Percentiles rank a stretch among this genome's conserved stretches.
Conservation (phyloP, 2,888 invertebrate species). For the Lacanobia wlatinum region DNA sequence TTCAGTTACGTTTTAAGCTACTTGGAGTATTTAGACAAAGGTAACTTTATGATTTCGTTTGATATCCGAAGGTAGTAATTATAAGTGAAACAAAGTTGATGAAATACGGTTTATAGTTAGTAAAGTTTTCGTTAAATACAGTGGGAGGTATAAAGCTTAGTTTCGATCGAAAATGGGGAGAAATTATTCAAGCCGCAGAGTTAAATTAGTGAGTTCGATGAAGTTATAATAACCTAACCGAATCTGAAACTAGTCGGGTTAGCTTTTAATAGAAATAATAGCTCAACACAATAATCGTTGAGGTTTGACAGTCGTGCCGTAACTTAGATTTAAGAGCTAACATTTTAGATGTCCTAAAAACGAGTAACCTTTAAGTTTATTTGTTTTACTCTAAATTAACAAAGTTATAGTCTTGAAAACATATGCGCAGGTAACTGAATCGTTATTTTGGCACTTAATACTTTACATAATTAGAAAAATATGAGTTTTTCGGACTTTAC, state of each 20-base stretch:
- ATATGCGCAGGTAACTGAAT: too few species aligned
- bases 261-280: conserved; percentile 11
- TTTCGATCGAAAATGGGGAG: background rate
- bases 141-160: background rate
- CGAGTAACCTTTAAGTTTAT: too few species aligned
- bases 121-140: background rate
- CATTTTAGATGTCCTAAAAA: background rate
- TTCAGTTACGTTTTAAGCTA: background rate
- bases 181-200: conserved; percentile 2
- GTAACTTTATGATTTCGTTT: background rate
- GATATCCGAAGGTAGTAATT: background rate
- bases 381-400: too few species aligned
- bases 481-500: too few species aligned
- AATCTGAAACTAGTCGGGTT: conserved; percentile 4
- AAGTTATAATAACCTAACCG: conserved; percentile 8
- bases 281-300: background rate
- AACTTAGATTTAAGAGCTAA: background rate
- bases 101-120: background rate
- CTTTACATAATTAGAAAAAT: too few species aligned
- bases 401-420: too few species aligned
- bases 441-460: too few species aligned
- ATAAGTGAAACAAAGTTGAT: background rate
- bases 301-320: background rate
- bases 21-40: background rate
- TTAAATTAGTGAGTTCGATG: background rate